A percentile compares a stretch with the other conserved stretches of the same genome.
phyloP scores from a whole-genome alignment of 2,797 vertebrate genomes.

The Synaphobranchus kaupii region DNA sequence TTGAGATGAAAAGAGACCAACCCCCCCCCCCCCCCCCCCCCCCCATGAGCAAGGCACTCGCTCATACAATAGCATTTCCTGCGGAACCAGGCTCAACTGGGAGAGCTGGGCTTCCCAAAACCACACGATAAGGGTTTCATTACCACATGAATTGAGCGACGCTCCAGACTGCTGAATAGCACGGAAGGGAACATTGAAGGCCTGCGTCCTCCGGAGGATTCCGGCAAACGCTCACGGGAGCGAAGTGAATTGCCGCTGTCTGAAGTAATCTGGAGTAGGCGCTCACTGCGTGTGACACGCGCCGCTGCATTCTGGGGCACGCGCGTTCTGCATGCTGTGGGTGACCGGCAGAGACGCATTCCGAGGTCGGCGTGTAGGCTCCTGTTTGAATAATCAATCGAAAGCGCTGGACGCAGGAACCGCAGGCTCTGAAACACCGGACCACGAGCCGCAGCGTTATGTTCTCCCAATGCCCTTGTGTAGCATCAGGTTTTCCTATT shows the following conservation, averaged over 20 bases:
- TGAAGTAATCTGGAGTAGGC: slow-evolving; percentile 12
- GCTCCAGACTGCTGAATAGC: neutral
- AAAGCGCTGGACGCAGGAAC: neutral
- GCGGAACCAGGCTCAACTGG: neutral
- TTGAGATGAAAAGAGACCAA: neutral
- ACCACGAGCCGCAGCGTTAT: neutral
- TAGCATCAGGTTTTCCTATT: neutral
- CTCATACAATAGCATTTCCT: neutral
- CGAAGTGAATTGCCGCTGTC: slow-evolving; percentile 26
- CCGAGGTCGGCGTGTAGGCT: neutral
- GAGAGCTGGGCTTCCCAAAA: neutral
- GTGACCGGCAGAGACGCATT: neutral
- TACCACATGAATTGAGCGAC: slow-evolving; percentile 14
- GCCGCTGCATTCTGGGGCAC: neutral
- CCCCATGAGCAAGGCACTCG: neutral
- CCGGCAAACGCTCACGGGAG: neutral
- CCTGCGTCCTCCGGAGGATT: slow-evolving; percentile 17
- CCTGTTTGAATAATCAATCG: neutral
- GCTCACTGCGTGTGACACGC: neutral
- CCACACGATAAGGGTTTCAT: slow-evolving; percentile 15
- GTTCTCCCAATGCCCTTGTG: neutral
- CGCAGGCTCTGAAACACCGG: neutral
- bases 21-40: neutral
- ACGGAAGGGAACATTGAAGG: neutral
- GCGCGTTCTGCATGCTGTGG: neutral